These are phyloP conservation scores for Deilephila elpenor DNA, from an alignment of 2,888 invertebrate species.

Conservation along the genomic window DNA sequence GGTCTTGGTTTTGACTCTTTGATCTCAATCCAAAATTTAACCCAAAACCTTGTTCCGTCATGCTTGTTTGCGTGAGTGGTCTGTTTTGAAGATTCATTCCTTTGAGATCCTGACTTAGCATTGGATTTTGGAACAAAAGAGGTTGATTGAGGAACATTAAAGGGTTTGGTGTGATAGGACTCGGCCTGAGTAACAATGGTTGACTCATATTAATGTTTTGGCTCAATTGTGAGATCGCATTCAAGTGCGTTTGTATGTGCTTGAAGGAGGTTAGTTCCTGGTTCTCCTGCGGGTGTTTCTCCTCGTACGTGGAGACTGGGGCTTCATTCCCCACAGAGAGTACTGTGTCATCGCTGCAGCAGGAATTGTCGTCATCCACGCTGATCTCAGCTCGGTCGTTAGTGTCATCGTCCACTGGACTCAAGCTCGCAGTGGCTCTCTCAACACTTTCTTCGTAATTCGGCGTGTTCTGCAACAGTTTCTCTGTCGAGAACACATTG, in stretches of 20 bases:
- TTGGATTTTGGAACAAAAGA: conserved; percentile 72
- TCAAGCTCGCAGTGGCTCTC: conserved; percentile 65
- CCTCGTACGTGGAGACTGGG: conserved; percentile 73
- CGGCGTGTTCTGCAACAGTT: conserved; percentile 76
- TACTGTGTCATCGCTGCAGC: conserved; percentile 91
- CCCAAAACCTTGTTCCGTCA: conserved; percentile 63
- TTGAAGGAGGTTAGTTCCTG: conserved; percentile 84
- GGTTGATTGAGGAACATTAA: conserved; percentile 81
- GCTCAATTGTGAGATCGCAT: conserved; percentile 87
- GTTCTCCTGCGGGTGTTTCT: conserved; percentile 58
- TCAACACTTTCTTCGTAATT: conserved; percentile 55
- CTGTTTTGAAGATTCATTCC: conserved; percentile 62
- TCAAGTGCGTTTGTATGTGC: conserved; percentile 88
- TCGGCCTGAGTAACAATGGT: conserved; percentile 74
- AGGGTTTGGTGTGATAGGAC: conserved; percentile 80
- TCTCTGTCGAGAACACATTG: conserved; percentile 80
- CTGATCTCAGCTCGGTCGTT: conserved; percentile 73
- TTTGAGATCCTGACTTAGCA: conserved; percentile 73
- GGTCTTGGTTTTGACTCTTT: conserved; percentile 53
- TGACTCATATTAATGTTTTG: conserved; percentile 77
- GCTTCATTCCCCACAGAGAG: conserved; percentile 92
- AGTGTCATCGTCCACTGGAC: conserved; percentile 70
- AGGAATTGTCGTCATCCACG: conserved; percentile 85
- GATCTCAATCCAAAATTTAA: conserved; percentile 67
- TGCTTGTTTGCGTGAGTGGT: conserved; percentile 63